phyloP scores from a whole-genome alignment of 2,797 vertebrate species.

The Poecilia picta region DNA sequence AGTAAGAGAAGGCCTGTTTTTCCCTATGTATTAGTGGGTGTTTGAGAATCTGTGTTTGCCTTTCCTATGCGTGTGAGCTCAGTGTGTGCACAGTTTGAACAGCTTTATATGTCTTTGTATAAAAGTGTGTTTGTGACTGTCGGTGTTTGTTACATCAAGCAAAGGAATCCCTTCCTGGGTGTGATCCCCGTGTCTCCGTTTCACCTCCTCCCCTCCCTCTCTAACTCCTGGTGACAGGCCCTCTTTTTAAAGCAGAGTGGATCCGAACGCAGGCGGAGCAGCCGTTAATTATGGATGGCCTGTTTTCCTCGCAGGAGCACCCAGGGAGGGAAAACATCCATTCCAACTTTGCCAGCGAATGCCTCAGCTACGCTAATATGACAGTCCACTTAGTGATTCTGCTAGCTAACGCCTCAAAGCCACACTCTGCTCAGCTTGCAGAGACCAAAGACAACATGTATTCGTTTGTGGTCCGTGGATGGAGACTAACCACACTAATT shows the following conservation, averaged over 20 bases:
- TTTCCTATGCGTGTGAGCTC: constrained; percentile 14
- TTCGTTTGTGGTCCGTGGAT: constrained; percentile 6
- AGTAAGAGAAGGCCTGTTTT: constrained; percentile 26
- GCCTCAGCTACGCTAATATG: constrained; percentile 53
- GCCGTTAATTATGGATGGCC: constrained; percentile 76
- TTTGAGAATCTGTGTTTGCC: constrained; percentile 13
- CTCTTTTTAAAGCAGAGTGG: constrained; percentile 72
- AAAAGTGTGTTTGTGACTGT: constrained; percentile 13
- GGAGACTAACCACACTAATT: constrained; percentile 3
- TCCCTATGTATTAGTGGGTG: neutral
- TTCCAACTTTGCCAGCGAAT: constrained; percentile 52
- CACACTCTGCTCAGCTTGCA: constrained; percentile 5
- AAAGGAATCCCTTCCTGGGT: constrained; percentile 30
- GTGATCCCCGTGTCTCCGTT: constrained; percentile 38
- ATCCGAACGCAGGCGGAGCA: constrained; percentile 69
- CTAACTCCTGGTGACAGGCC: constrained; percentile 68
- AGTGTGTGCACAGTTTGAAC: constrained; percentile 18
- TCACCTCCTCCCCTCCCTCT: constrained; percentile 29
- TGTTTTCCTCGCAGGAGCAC: constrained; percentile 75
- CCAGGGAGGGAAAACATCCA: constrained; percentile 64
- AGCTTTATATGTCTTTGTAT: neutral
- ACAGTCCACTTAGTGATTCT: constrained; percentile 45
- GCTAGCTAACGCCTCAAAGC: constrained; percentile 43
- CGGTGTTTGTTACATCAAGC: constrained; percentile 42
- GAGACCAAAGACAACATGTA: constrained; percentile 33